These are phyloP conservation scores for Poecilia picta DNA, from an alignment of 2,797 vertebrate species.

Conservation along the genomic window DNA sequence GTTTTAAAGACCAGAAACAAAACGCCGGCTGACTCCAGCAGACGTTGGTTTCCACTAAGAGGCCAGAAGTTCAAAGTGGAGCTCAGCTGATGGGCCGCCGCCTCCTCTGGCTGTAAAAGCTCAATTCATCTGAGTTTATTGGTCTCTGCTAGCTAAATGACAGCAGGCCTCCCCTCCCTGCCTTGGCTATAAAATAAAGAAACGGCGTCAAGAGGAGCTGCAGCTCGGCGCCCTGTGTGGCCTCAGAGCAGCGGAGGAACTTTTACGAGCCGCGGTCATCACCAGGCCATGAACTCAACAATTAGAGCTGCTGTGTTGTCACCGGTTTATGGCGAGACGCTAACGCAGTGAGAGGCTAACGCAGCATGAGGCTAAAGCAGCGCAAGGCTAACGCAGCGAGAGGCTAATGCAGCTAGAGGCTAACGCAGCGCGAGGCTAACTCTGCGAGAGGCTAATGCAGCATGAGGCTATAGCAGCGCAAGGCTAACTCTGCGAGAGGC, in stretches of 20 bases:
- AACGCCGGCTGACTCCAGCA: background rate
- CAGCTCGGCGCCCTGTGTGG: conserved; percentile 81
- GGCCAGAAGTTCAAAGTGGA: conserved; percentile 36
- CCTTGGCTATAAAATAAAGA: conserved; percentile 63
- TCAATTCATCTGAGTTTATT: conserved; percentile 81
- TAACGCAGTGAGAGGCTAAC: too few relatives aligned
- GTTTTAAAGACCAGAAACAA: conserved; percentile 8
- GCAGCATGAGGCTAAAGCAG: too few relatives aligned
- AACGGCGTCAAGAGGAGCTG: conserved; percentile 54
- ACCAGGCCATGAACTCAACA: conserved; percentile 84
- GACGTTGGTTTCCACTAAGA: background rate
- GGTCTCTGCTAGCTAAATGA: conserved; percentile 74
- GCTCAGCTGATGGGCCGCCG: conserved; percentile 40
- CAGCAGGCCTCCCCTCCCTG: conserved; percentile 70
- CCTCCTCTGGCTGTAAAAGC: conserved; percentile 59
- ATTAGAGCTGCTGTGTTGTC: conserved; percentile 81
- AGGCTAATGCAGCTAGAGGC: too few relatives aligned
- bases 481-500: too few relatives aligned
- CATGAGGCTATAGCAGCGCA: too few relatives aligned
- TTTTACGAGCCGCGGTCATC: conserved; percentile 82
- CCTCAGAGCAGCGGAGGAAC: conserved; percentile 55
- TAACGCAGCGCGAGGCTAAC: too few relatives aligned
- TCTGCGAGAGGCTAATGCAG: too few relatives aligned
- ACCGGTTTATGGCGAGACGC: conserved; percentile 78
- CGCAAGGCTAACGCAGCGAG: too few relatives aligned